Percentiles rank a stretch among this genome's conserved stretches.
Evolutionary conservation across 2,888 invertebrate species (phyloP).

Genomic region (Brachyopa scutellaris): DNA sequence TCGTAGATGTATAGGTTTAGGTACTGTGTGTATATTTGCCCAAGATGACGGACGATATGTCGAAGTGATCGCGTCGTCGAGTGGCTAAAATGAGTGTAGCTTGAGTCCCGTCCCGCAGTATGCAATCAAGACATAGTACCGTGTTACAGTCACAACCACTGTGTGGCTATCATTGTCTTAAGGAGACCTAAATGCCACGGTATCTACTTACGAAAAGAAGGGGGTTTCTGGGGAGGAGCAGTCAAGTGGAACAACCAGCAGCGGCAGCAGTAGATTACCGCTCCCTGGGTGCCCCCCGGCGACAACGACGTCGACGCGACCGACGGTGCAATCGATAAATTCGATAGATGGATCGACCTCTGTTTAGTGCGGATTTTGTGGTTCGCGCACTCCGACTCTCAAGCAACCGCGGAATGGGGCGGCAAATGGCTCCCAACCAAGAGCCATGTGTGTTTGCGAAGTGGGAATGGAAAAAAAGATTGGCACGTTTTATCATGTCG

Average conservation of each 20-base stretch:
- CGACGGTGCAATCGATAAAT: neutral
- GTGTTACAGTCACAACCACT: constrained; percentile 5
- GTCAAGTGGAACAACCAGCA: constrained; percentile 12
- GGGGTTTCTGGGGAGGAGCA: constrained; percentile 22
- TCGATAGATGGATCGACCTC: constrained; percentile 23
- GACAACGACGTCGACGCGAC: too few relatives aligned
- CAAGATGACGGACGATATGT: constrained; percentile 37
- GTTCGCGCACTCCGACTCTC: constrained; percentile 11
- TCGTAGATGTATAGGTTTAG: constrained; percentile 8
- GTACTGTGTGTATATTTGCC: neutral
- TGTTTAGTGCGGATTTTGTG: constrained; percentile 19
- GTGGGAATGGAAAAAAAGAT: constrained; percentile 16
- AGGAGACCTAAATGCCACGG: constrained; percentile 15
- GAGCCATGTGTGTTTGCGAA: constrained; percentile 14
- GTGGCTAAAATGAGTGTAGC: constrained; percentile 26
- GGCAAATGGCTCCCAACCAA: constrained; percentile 18
- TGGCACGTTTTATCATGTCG: constrained; percentile 33
- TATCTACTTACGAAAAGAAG: constrained; percentile 15
- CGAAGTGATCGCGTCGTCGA: constrained; percentile 37
- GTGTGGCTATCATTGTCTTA: constrained; percentile 28
- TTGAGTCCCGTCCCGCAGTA: neutral
- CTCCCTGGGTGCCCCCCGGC: neutral
- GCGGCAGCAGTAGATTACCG: constrained; percentile 18
- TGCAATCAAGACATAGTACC: constrained; percentile 25
- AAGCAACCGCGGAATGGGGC: constrained; percentile 16